Evolutionary conservation across 1,140 invertebrate species (phyloP).

Genomic region (Planococcus citri): DNA sequence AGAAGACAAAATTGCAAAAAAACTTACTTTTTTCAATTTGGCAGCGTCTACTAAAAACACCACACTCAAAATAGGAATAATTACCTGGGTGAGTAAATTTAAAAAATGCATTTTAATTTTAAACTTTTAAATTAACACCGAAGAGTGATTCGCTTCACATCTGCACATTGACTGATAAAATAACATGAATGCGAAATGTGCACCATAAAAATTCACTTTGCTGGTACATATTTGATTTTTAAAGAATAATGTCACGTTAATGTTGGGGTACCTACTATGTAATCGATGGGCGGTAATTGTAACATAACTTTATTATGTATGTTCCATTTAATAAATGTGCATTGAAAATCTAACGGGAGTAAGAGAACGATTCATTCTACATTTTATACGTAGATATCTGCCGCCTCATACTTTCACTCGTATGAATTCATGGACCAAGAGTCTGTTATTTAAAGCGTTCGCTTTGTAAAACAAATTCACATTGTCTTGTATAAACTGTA

Average conservation of each 20-base stretch:
- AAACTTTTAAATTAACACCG: not conserved
- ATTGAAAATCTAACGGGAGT: not conserved
- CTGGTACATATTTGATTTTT: conserved; percentile 2
- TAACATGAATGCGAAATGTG: not conserved
- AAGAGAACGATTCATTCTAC: conserved; percentile 6
- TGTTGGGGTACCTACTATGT: not conserved
- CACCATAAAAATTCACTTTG: not conserved
- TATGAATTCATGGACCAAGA: not conserved
- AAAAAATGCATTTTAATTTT: not conserved
- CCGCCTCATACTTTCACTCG: conserved; percentile 13
- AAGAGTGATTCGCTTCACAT: not conserved
- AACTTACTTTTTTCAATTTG: not conserved
- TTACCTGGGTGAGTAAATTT: not conserved
- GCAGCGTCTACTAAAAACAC: not conserved
- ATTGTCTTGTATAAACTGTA: too few species aligned
- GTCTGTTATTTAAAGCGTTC: too few species aligned
- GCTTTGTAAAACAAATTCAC: too few species aligned
- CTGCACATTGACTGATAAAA: not conserved
- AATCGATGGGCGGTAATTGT: conserved; percentile 17
- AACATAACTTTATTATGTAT: conserved; percentile 11
- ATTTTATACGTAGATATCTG: conserved; percentile 8
- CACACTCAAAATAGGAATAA: not conserved
- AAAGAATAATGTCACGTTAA: not conserved
- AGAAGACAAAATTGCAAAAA: not conserved
- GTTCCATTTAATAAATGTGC: conserved; percentile 7